phyloP scores from a whole-genome alignment of 1,140 invertebrate species.

The Teleopsis dalmanni region DNA sequence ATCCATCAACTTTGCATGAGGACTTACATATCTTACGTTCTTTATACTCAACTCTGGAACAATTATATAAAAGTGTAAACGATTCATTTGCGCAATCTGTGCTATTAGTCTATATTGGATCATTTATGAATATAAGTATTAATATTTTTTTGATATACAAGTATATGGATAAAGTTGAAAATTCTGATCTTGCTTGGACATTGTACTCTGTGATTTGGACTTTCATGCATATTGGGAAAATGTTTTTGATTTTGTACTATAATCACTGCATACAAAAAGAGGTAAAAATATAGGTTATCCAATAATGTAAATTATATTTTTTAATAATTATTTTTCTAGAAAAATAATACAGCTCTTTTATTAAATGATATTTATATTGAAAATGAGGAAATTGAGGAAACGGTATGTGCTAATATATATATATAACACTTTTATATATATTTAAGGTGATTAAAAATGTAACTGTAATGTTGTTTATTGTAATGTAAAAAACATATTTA shows the following conservation, averaged over 20 bases:
- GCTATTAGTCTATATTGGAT: constrained; percentile 26
- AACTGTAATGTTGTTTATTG: too few relatives aligned
- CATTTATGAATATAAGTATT: constrained; percentile 29
- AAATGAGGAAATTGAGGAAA: constrained; percentile 6
- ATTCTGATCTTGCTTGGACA: constrained; percentile 11
- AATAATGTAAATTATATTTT: too few relatives aligned
- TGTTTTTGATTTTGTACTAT: constrained; percentile 22
- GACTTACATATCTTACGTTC: constrained; percentile 14
- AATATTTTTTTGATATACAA: constrained; percentile 31
- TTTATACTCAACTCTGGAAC: constrained; percentile 16
- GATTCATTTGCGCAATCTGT: constrained; percentile 20
- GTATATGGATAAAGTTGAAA: constrained; percentile 11
- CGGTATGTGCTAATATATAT: constrained; percentile 6
- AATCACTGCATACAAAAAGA: constrained; percentile 5
- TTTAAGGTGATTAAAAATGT: too few relatives aligned
- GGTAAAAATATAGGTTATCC: constrained; percentile 7
- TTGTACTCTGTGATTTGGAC: constrained; percentile 21
- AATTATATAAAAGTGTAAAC: constrained; percentile 25
- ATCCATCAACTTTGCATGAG: constrained; percentile 6
- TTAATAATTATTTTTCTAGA: constrained; percentile 6
- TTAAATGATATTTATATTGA: constrained; percentile 3
- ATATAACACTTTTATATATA: neutral
- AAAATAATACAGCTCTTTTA: constrained; percentile 3
- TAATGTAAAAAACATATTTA: neutral
- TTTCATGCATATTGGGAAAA: constrained; percentile 27